Percentiles rank a stretch among this genome's conserved stretches.
Evolutionary conservation across 2,888 invertebrate genomes (phyloP).

Genomic region (Zygothrica quintamaculata): DNA sequence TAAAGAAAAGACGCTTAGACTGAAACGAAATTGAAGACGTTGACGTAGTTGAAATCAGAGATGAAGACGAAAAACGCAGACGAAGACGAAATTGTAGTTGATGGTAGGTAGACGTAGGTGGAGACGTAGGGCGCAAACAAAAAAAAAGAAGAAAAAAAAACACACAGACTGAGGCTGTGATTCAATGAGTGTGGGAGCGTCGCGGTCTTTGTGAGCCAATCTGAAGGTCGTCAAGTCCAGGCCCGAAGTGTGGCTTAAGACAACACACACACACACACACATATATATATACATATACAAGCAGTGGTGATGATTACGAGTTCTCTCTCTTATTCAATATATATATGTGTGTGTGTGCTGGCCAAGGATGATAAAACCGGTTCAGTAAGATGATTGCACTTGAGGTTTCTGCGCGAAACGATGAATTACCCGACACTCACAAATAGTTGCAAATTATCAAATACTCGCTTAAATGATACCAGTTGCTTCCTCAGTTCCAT

Average conservation of each 20-base stretch:
- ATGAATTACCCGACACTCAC: constrained; percentile 42
- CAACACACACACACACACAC: constrained; percentile 16
- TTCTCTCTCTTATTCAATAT: constrained; percentile 4
- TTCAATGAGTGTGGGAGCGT: constrained; percentile 52
- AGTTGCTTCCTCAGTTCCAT: constrained; percentile 7
- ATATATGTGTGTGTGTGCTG: constrained; percentile 17
- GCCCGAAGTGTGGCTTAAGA: constrained; percentile 30
- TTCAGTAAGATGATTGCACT: constrained; percentile 44
- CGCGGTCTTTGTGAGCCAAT: constrained; percentile 58
- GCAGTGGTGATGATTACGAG: background rate
- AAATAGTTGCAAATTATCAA: constrained; percentile 47
- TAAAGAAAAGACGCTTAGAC: constrained; percentile 12
- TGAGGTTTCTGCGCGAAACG: constrained; percentile 38
- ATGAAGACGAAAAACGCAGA: background rate
- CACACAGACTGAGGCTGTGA: background rate
- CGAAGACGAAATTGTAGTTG: no score
- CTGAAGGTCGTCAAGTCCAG: constrained; percentile 60
- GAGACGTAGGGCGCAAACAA: background rate
- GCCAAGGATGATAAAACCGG: constrained; percentile 51
- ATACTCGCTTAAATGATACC: constrained; percentile 18
- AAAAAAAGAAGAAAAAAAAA: no score
- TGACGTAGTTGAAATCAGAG: background rate
- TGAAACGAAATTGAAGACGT: background rate
- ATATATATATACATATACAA: background rate
- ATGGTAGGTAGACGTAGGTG: background rate